Base-by-base conservation (phyloP, 2,113 vertebrate species). In the Xyliphius kryptos region DNA sequence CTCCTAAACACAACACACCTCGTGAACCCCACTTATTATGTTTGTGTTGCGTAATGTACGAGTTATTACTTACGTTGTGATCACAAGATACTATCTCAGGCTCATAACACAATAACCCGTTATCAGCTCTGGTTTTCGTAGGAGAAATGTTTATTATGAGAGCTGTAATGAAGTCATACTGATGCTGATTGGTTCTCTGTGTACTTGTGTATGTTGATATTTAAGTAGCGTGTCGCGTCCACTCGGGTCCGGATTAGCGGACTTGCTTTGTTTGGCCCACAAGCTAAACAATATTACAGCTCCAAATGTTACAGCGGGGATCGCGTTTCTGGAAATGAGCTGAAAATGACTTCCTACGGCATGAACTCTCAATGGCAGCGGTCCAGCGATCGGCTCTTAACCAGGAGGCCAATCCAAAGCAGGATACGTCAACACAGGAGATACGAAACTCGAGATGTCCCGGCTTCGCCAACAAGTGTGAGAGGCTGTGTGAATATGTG, bases 261-360 rank as follows among this genome's bases (percentile, higher is more conserved):
- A 47, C 52, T 53, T 71, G 58, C 65, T 60, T 43, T 37, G 40
- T 43, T 54, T 59, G 60, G 54, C 59, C 10, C 1, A 36, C 12
- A 36, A 17, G 49, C 59, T 48, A 54, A 52, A 47, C 37, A 37
- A 54, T 64, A 64, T 60, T 72, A 60, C 36, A 43, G 43, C 2
- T 56, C 48, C 22, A 51, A 61, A 26, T 43, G 9, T 53, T 64
- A 72, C 44, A 44, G 47, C 60, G 38, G 32, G 36, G 37, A 46
- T 21, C 15, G 36, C 37, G 26, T 55, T 54, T 20, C 19, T 48
- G 63, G 49, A 73, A 44, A 63, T 43, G 58, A 66, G 54, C 37
- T 41, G 36, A 48, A 41, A 60, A 54, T 57, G 69, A 58, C 63
- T 67, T 74, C 51, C 26, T 47, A 40, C 69, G 67, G 67, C 67